These are phyloP conservation scores for Ditula angustiorana DNA, from an alignment of 2,888 invertebrate species.

Conservation along the genomic window DNA sequence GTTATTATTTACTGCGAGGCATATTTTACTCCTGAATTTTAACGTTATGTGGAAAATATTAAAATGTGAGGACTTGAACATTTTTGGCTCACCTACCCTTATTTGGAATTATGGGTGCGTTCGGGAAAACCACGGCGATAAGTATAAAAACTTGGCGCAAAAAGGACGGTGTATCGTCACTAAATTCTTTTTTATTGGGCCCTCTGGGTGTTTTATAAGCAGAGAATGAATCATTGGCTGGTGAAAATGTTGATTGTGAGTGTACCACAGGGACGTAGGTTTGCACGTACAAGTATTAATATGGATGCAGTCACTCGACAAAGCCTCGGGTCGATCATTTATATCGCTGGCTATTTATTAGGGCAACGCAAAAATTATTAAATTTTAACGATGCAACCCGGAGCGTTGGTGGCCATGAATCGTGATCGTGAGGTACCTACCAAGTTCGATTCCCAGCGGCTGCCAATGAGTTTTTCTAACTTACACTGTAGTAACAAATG, in stretches of 20 bases:
- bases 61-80: constrained; percentile 43
- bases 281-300: not conserved
- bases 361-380: too few species aligned
- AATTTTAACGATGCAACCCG: too few species aligned
- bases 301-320: not conserved
- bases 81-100: constrained; percentile 41
- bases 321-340: not conserved
- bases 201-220: constrained; percentile 14
- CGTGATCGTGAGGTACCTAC: too few species aligned
- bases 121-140: constrained; percentile 4
- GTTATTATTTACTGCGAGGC: constrained; percentile 63
- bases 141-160: constrained; percentile 36
- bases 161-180: constrained; percentile 20
- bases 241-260: constrained; percentile 5
- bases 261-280: not conserved
- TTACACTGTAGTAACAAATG: too few species aligned
- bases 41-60: constrained; percentile 50
- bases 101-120: constrained; percentile 29
- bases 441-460: too few species aligned
- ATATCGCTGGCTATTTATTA: too few species aligned
- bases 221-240: constrained; percentile 14
- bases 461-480: too few species aligned
- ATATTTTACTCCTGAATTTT: constrained; percentile 68
- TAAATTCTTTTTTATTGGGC: constrained; percentile 18
- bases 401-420: too few species aligned